These are phyloP conservation scores for Simalia tracyae DNA, from an alignment of 2,797 vertebrate species.

Conservation along the genomic window DNA sequence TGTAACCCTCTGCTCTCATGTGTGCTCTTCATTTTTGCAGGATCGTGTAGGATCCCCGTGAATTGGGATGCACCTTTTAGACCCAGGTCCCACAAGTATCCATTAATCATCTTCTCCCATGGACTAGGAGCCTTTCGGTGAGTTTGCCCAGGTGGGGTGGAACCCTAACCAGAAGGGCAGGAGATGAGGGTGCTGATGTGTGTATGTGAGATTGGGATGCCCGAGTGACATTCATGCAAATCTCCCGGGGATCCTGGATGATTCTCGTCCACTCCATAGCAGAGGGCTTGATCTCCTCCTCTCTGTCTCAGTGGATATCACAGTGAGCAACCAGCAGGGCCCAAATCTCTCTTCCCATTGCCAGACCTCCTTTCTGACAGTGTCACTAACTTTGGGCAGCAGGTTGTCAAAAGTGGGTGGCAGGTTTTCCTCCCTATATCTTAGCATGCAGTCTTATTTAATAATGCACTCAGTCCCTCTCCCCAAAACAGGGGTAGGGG, in stretches of 20 bases:
- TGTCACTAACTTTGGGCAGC: background rate
- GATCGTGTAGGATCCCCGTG: constrained; percentile 69
- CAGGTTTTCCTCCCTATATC: background rate
- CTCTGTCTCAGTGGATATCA: background rate
- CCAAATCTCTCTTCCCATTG: background rate
- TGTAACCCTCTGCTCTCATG: background rate
- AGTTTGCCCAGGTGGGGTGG: constrained; percentile 4
- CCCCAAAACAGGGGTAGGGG: background rate
- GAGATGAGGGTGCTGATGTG: background rate
- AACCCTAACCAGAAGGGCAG: background rate
- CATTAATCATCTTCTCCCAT: constrained; percentile 78
- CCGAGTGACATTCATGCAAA: background rate
- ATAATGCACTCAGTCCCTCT: background rate
- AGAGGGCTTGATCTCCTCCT: background rate
- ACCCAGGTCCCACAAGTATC: constrained; percentile 60
- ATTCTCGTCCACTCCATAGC: background rate
- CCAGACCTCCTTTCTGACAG: background rate
- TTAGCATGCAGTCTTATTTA: too few relatives aligned
- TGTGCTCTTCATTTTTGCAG: constrained; percentile 51
- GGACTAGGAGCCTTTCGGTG: constrained; percentile 76
- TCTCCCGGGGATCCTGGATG: background rate
- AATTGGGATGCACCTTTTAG: constrained; percentile 73
- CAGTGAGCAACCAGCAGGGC: fast-evolving
- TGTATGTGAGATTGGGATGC: background rate
- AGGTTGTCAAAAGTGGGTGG: background rate